A percentile compares a stretch with the other conserved stretches of the same genome.
Conservation (phyloP, 2,113 vertebrate species). For the Rhegmatorhina hoffmannsi region DNA sequence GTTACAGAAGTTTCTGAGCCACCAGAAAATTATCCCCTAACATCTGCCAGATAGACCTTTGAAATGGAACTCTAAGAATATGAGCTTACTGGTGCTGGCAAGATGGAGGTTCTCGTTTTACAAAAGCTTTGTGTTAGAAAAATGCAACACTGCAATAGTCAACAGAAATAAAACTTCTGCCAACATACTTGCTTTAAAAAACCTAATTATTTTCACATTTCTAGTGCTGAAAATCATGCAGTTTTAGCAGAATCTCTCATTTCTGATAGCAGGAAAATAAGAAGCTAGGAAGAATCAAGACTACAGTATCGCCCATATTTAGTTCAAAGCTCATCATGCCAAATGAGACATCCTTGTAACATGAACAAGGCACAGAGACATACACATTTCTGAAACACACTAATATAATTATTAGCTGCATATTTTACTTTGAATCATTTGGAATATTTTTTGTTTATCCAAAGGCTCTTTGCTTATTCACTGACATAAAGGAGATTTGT, state of each 20-base stretch:
- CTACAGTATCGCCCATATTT: fast-evolving
- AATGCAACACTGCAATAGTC: neutral
- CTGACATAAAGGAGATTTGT: neutral
- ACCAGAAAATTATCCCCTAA: neutral
- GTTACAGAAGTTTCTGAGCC: neutral
- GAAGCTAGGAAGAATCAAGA: neutral
- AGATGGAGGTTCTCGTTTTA: neutral
- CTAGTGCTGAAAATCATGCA: neutral
- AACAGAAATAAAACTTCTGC: neutral
- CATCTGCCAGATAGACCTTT: neutral
- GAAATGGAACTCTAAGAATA: neutral
- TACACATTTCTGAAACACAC: neutral
- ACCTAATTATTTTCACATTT: neutral
- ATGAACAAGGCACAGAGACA: neutral
- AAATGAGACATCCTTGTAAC: neutral
- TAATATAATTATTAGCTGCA: neutral
- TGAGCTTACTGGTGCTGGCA: neutral
- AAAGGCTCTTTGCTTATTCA: neutral
- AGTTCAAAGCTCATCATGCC: neutral
- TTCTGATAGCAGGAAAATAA: neutral
- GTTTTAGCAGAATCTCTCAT: neutral
- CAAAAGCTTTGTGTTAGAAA: neutral
- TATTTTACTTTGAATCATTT: neutral
- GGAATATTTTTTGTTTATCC: neutral
- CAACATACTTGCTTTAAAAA: neutral